Conservation (phyloP, 1,140 invertebrate species). For the Neodiprion lecontei region DNA sequence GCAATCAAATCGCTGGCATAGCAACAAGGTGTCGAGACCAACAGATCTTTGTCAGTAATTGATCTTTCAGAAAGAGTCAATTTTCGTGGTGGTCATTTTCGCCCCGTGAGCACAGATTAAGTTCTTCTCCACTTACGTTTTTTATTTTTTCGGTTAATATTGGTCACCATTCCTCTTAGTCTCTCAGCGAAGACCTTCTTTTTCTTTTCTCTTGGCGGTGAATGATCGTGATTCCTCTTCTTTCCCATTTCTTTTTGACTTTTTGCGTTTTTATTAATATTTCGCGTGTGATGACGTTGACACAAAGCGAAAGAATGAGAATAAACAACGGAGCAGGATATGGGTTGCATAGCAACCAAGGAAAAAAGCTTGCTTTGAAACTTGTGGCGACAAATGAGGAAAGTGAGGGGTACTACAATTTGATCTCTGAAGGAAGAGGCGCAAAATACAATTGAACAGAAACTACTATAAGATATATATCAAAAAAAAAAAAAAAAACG, state of each 20-base stretch:
- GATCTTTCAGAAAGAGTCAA: slow-evolving; percentile 8
- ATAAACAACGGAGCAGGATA: background rate
- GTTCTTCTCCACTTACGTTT: slow-evolving; percentile 2
- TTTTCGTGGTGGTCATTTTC: background rate
- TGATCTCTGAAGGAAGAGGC: too few relatives aligned
- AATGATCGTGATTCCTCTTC: slow-evolving; percentile 5
- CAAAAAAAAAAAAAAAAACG: too few relatives aligned
- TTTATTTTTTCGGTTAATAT: background rate
- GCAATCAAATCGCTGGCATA: slow-evolving; percentile 16
- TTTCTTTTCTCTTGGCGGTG: background rate
- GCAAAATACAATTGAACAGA: too few relatives aligned
- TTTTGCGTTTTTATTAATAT: background rate
- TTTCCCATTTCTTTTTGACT: background rate
- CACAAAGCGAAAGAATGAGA: slow-evolving; percentile 24
- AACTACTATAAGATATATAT: too few relatives aligned
- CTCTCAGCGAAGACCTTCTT: background rate
- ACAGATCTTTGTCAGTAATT: background rate
- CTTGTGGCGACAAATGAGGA: slow-evolving; percentile 1
- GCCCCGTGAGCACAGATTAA: slow-evolving; percentile 1
- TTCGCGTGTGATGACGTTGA: slow-evolving; percentile 12
- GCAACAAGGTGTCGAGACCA: background rate
- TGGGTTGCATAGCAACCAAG: background rate
- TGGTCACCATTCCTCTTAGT: background rate
- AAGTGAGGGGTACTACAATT: slow-evolving; percentile 16
- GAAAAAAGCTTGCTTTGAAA: slow-evolving; percentile 13